Evolutionary conservation across 35 echinoderm and acorn worm genomes (phyloP).

Genomic region (Hemicentrotus pulcherrimus): DNA sequence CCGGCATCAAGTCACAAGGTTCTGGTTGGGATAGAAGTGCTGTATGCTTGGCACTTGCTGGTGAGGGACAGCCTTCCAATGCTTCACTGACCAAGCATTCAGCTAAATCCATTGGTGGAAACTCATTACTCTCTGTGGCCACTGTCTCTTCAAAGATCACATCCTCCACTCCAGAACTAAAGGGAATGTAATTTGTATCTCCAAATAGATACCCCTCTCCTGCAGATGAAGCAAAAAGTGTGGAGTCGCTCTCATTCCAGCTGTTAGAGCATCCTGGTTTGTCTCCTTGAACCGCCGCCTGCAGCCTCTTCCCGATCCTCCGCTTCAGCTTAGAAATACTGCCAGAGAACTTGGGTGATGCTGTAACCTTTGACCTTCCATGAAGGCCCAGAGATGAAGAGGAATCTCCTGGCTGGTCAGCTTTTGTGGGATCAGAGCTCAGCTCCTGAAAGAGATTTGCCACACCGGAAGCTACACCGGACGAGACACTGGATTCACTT

Average conservation of each 20-base stretch:
- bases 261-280: not conserved
- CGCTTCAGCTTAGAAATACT: not conserved
- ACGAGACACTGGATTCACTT: constrained; percentile 11
- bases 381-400: not conserved
- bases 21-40: not conserved
- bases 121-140: not conserved
- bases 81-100: not conserved
- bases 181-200: not conserved
- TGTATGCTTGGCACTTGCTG: not conserved
- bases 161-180: not conserved
- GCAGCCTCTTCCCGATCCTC: not conserved
- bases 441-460: constrained; percentile 24
- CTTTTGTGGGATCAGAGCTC: not conserved
- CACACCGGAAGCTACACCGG: not conserved
- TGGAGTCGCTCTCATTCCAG: not conserved
- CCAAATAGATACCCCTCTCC: constrained; percentile 2
- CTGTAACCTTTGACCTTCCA: not conserved
- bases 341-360: not conserved
- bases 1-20: no score
- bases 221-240: not conserved
- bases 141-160: constrained; percentile 31
- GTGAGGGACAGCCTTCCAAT: not conserved
- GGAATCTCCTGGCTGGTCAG: not conserved
- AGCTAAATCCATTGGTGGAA: not conserved
- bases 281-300: constrained; percentile 22